These are phyloP conservation scores for Amblyraja radiata DNA, from an alignment of 2,797 vertebrate species.

Conservation along the genomic window DNA sequence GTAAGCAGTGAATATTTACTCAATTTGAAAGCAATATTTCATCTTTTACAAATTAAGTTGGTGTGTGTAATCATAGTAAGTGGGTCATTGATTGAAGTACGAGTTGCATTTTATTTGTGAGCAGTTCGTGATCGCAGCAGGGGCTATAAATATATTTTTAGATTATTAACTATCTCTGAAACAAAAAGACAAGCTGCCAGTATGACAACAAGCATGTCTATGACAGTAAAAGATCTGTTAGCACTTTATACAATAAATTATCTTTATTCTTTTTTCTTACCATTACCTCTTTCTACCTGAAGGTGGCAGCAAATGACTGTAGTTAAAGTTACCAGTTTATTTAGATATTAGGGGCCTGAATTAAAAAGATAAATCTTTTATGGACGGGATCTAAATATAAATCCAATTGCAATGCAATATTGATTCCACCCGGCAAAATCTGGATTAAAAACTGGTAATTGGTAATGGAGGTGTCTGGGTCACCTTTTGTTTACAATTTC, in stretches of 20 bases:
- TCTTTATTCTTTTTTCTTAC: background rate
- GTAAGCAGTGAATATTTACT: constrained; percentile 51
- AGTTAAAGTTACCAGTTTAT: background rate
- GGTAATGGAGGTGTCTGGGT: background rate
- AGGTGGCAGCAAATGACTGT: constrained; percentile 24
- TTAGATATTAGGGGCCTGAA: background rate
- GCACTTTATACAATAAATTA: background rate
- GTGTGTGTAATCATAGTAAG: background rate
- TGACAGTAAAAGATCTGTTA: background rate
- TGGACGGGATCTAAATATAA: background rate
- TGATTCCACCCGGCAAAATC: background rate
- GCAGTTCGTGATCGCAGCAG: background rate
- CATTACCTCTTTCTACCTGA: background rate
- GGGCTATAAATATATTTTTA: background rate
- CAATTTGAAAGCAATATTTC: background rate
- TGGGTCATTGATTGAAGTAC: background rate
- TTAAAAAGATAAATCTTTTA: background rate
- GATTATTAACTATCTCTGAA: no score
- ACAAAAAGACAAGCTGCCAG: background rate
- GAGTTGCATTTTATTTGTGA: background rate
- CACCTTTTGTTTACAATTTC: background rate
- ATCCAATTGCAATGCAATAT: background rate
- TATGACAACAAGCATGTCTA: background rate
- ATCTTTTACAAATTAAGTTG: background rate
- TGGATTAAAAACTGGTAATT: background rate